Evolutionary conservation across 1,140 invertebrate species (phyloP).

Genomic region (Carposina sasakii): DNA sequence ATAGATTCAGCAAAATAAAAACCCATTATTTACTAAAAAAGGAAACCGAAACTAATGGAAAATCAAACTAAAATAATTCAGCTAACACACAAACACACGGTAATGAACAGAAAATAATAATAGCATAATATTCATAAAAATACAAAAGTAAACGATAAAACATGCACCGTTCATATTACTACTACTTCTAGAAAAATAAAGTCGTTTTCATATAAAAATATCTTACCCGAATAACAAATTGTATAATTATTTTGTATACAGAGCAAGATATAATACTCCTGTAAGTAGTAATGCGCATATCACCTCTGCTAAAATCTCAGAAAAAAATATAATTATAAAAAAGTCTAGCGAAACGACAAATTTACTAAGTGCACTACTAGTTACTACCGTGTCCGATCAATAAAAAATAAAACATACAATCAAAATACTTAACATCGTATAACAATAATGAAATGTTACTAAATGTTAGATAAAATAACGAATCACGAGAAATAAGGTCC

Average conservation of each 20-base stretch:
- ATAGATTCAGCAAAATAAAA: constrained; percentile 66
- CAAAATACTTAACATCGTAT: constrained; percentile 49
- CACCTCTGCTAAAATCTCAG: constrained; percentile 48
- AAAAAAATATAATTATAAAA: constrained; percentile 44
- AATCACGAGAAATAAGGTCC: constrained; percentile 58
- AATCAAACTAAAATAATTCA: constrained; percentile 71
- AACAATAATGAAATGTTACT: constrained; percentile 67
- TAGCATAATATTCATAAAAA: constrained; percentile 66
- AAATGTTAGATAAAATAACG: constrained; percentile 50
- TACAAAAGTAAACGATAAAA: constrained; percentile 64
- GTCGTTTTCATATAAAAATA: constrained; percentile 67
- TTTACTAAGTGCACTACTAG: constrained; percentile 63
- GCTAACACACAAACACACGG: constrained; percentile 70
- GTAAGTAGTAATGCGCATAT: constrained; percentile 41
- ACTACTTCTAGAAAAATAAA: constrained; percentile 67
- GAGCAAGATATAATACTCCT: constrained; percentile 61
- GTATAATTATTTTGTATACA: constrained; percentile 66
- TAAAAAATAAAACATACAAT: constrained; percentile 52
- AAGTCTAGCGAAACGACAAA: constrained; percentile 64
- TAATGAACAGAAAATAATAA: constrained; percentile 62
- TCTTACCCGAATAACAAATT: constrained; percentile 69
- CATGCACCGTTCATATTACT: constrained; percentile 70
- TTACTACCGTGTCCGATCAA: constrained; percentile 63
- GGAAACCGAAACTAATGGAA: constrained; percentile 58
- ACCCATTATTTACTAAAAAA: constrained; percentile 65